Evolutionary conservation across 2,113 vertebrate species (phyloP).

Genomic region (Gorsachius goisagi): DNA sequence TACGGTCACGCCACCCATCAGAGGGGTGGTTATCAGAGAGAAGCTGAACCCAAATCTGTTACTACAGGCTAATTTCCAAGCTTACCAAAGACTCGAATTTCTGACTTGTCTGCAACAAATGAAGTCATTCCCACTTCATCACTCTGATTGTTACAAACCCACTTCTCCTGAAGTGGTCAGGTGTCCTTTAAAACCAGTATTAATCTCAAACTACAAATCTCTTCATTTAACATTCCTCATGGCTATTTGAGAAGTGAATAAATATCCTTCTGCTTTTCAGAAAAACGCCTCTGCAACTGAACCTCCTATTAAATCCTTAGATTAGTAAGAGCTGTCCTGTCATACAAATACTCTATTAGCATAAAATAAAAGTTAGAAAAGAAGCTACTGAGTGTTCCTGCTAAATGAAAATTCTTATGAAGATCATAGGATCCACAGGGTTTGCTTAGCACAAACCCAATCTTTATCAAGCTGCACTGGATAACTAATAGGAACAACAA

Average conservation of each 20-base stretch:
- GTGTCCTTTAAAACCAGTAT: background rate
- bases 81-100: background rate
- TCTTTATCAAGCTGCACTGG: background rate
- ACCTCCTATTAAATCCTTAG: constrained; percentile 21
- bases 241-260: background rate
- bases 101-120: background rate
- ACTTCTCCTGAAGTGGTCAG: background rate
- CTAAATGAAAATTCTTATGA: background rate
- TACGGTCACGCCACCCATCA: background rate
- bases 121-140: background rate
- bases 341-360: constrained; percentile 15
- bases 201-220: background rate
- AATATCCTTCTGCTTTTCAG: constrained; percentile 15
- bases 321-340: constrained; percentile 1
- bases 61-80: background rate
- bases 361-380: background rate
- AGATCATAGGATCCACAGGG: background rate
- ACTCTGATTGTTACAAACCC: background rate
- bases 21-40: background rate
- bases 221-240: background rate
- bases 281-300: constrained; percentile 14
- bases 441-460: background rate
- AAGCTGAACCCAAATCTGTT: background rate
- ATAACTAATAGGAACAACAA: background rate
- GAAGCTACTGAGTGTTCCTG: background rate